phyloP scores from a whole-genome alignment of 2,888 invertebrate species.

The Xylota sylvarum region DNA sequence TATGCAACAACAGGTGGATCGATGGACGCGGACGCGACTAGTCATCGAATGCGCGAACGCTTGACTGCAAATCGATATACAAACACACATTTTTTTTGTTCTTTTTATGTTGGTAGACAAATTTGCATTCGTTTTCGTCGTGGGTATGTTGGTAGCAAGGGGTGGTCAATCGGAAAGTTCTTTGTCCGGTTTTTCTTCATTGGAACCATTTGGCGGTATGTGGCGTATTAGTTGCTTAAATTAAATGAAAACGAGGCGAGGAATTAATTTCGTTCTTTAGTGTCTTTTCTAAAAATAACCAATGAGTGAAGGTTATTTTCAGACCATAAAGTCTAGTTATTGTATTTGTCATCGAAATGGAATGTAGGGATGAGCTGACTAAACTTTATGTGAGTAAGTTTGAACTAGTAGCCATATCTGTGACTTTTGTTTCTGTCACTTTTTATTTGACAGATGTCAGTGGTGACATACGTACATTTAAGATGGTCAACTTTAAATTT shows the following conservation, averaged over 20 bases:
- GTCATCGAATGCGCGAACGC: conserved; percentile 39
- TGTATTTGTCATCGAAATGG: neutral
- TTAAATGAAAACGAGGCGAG: conserved; percentile 5
- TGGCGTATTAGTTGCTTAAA: neutral
- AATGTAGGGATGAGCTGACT: no score
- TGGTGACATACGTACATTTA: no score
- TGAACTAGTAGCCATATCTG: no score
- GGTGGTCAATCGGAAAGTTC: conserved; percentile 31
- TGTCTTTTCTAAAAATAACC: neutral
- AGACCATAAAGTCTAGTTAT: neutral
- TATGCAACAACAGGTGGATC: conserved; percentile 47
- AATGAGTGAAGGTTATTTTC: neutral
- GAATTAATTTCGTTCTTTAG: neutral
- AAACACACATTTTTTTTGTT: neutral
- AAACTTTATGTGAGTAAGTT: no score
- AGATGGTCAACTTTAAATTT: no score
- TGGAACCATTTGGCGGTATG: neutral
- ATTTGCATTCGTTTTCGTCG: conserved; percentile 19
- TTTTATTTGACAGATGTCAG: no score
- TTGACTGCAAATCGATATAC: conserved; percentile 36
- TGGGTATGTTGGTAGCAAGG: neutral
- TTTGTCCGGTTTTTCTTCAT: conserved; percentile 28
- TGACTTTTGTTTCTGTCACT: no score
- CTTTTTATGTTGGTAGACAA: neutral
- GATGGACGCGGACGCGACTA: conserved; percentile 14